Conservation (phyloP, 2,797 vertebrate species). For the Oceanodroma leucorhoa region DNA sequence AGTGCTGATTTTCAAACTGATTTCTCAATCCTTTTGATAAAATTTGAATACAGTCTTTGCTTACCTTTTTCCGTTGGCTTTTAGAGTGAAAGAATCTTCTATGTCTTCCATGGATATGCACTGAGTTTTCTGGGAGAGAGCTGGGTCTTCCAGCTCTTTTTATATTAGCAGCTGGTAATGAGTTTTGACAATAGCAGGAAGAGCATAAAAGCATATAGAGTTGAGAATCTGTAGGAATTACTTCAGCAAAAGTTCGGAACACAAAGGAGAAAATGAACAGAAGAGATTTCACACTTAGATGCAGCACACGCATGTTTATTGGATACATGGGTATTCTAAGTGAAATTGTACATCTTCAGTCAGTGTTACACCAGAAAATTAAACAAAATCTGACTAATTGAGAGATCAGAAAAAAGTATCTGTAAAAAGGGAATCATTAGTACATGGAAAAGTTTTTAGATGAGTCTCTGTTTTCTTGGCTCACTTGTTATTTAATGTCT, state of each 20-base stretch:
- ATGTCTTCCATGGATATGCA: rapidly evolving
- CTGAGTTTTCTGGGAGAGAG: neutral
- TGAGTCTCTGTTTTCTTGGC: neutral
- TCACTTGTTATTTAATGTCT: neutral
- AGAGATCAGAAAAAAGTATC: neutral
- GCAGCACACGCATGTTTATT: neutral
- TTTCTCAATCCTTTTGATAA: neutral
- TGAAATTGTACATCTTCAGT: neutral
- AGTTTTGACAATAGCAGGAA: neutral
- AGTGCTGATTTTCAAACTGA: neutral
- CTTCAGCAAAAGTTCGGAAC: neutral
- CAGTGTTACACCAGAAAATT: neutral
- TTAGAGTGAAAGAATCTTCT: neutral
- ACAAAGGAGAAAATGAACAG: neutral
- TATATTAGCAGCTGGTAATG: neutral
- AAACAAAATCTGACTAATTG: neutral
- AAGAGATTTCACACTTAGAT: neutral
- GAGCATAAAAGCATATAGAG: neutral
- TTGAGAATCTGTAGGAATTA: neutral
- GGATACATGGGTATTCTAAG: neutral
- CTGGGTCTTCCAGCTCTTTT: neutral
- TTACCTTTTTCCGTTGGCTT: neutral
- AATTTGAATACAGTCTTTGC: neutral
- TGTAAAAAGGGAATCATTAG: neutral
- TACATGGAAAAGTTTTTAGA: neutral